Evolutionary conservation across 2,888 invertebrate genomes (phyloP).

Genomic region (Nemoura dubitans): DNA sequence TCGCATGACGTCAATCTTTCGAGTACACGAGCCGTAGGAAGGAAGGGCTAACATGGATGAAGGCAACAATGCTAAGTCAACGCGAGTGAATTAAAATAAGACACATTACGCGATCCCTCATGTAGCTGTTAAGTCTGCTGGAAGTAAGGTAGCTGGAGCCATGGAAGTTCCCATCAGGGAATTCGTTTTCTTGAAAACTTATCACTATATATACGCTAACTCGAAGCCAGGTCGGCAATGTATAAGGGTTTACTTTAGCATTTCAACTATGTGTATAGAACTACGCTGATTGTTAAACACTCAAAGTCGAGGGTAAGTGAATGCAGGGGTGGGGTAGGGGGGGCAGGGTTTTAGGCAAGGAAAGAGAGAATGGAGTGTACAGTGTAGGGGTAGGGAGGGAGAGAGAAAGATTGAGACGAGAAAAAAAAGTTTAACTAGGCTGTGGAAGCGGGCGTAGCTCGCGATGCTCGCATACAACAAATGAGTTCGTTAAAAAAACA

Average conservation of each 20-base stretch:
- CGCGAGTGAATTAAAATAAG: conserved; percentile 27
- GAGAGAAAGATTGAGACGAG: conserved; percentile 28
- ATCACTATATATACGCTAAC: not conserved
- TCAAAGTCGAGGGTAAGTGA: conserved; percentile 37
- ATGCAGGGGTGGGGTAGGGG: not conserved
- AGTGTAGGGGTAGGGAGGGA: not conserved
- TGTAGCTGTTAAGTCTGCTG: conserved; percentile 19
- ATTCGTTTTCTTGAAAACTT: conserved; percentile 22
- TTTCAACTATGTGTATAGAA: conserved; percentile 40
- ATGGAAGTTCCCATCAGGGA: conserved; percentile 5
- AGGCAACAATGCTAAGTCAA: conserved; percentile 22
- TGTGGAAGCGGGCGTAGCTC: not conserved
- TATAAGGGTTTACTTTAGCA: conserved; percentile 40
- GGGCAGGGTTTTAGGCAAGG: conserved; percentile 15
- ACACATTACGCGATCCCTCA: conserved; percentile 29
- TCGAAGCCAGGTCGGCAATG: not conserved
- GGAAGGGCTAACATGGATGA: not conserved
- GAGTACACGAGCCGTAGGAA: not conserved
- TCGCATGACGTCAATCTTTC: not conserved
- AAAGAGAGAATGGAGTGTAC: conserved; percentile 16
- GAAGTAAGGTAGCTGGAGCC: not conserved
- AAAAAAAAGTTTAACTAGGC: conserved; percentile 27
- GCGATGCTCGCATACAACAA: conserved; percentile 32
- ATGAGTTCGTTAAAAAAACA: conserved; percentile 45
- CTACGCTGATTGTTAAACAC: conserved; percentile 40